Percentiles rank a stretch among this genome's conserved stretches.
Evolutionary conservation across 1,140 invertebrate species (phyloP).

Genomic region (Hormaphis cornu): DNA sequence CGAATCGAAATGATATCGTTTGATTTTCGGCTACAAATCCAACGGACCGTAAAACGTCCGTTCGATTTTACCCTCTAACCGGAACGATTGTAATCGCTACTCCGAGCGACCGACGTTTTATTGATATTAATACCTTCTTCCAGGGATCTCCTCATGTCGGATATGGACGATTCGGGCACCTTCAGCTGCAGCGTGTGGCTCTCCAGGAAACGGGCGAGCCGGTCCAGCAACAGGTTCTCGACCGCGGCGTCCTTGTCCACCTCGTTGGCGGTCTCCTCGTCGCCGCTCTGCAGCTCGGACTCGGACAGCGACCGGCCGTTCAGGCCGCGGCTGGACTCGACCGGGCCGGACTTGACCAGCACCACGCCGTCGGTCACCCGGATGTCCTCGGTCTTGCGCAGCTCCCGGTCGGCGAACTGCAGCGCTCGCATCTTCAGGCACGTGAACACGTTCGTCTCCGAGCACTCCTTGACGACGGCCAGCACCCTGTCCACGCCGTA

Average conservation of each 20-base stretch:
- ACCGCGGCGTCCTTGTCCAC: conserved; percentile 64
- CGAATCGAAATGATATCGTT: too few relatives aligned
- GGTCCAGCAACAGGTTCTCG: conserved; percentile 66
- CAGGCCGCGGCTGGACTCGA: conserved; percentile 36
- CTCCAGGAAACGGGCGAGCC: conserved; percentile 60
- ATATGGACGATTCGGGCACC: conserved; percentile 49
- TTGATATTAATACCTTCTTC: conserved; percentile 46
- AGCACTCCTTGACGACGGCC: conserved; percentile 56
- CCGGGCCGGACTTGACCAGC: conserved; percentile 53
- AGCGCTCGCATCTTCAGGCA: conserved; percentile 61
- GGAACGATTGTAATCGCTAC: neutral
- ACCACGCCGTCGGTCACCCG: conserved; percentile 56
- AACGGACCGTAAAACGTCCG: too few relatives aligned
- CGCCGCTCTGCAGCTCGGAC: conserved; percentile 47
- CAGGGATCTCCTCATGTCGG: conserved; percentile 56
- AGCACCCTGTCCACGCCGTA: conserved; percentile 50
- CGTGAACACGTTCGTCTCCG: conserved; percentile 56
- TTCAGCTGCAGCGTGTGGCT: conserved; percentile 61
- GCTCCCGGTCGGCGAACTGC: conserved; percentile 53
- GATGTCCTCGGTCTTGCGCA: conserved; percentile 47
- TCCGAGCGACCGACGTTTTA: too few relatives aligned
- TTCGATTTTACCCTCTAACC: too few relatives aligned
- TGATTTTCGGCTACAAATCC: too few relatives aligned
- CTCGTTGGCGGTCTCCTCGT: conserved; percentile 53
- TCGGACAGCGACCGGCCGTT: conserved; percentile 47